These are phyloP conservation scores for Drosophila tripunctata DNA, from an alignment of 2,888 invertebrate species.

Conservation along the genomic window DNA sequence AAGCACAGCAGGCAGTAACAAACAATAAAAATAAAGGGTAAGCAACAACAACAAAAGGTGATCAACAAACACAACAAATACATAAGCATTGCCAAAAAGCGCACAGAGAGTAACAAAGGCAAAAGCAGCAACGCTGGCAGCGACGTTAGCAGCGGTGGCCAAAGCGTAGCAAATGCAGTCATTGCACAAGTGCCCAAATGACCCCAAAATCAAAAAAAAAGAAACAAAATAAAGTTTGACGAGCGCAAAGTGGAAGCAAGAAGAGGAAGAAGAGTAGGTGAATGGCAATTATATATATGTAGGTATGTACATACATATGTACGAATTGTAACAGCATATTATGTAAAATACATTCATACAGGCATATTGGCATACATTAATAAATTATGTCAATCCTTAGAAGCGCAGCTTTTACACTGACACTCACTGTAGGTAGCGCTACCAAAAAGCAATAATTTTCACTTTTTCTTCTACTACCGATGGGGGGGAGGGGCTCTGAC, in stretches of 20 bases:
- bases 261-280: background rate
- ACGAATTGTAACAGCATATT: slow-evolving; percentile 7
- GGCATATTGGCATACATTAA: background rate
- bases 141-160: background rate
- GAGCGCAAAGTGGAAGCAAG: background rate
- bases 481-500: slow-evolving; percentile 1
- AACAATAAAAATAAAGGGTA: slow-evolving; percentile 27
- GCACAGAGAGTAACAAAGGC: slow-evolving; percentile 3
- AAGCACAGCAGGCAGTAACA: slow-evolving; percentile 15
- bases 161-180: slow-evolving; percentile 34
- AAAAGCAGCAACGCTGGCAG: background rate
- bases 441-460: slow-evolving; percentile 23
- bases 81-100: slow-evolving; percentile 34
- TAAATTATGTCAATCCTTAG: slow-evolving; percentile 4
- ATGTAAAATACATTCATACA: slow-evolving; percentile 27
- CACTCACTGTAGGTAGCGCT: too few relatives aligned
- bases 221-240: slow-evolving; percentile 6
- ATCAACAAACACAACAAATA: too few relatives aligned
- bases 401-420: background rate
- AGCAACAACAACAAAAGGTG: slow-evolving; percentile 18
- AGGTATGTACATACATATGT: background rate
- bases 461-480: slow-evolving; percentile 15
- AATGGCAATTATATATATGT: background rate
- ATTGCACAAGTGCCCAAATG: slow-evolving; percentile 53
- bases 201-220: slow-evolving; percentile 39